Evolutionary conservation across 2,888 invertebrate genomes (phyloP).

Genomic region (Polydrusus pterygomalis): DNA sequence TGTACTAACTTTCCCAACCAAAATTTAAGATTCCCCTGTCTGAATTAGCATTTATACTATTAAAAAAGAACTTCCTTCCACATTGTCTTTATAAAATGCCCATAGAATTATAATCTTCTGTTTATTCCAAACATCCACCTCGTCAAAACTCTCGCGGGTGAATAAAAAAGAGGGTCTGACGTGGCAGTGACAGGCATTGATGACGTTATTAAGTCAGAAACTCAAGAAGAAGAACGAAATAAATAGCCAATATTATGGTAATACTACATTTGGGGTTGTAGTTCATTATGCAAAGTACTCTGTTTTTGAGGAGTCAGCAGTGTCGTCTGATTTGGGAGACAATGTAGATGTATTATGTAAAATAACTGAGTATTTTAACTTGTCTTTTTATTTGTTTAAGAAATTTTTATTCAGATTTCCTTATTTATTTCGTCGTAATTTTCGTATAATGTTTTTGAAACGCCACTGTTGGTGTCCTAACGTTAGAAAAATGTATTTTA

Average conservation of each 20-base stretch:
- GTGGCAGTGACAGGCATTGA: slow-evolving; percentile 52
- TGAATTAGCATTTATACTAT: neutral
- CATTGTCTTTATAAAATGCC: slow-evolving; percentile 1
- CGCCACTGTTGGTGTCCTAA: too few relatives aligned
- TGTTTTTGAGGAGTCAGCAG: slow-evolving; percentile 45
- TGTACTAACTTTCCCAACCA: too few relatives aligned
- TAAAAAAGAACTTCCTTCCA: neutral
- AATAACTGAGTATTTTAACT: slow-evolving; percentile 21
- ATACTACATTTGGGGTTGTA: slow-evolving; percentile 50
- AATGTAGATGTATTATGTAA: slow-evolving; percentile 41
- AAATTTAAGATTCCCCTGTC: too few relatives aligned
- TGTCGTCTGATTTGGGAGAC: slow-evolving; percentile 29
- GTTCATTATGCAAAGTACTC: slow-evolving; percentile 54
- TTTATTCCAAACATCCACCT: slow-evolving; percentile 30
- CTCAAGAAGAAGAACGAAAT: slow-evolving; percentile 44
- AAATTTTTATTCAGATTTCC: slow-evolving; percentile 4
- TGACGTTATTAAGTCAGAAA: slow-evolving; percentile 52
- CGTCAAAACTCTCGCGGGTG: slow-evolving; percentile 27
- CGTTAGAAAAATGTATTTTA: too few relatives aligned
- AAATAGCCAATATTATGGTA: slow-evolving; percentile 56
- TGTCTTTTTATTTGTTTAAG: slow-evolving; percentile 9
- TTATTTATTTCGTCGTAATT: neutral
- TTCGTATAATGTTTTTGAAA: too few relatives aligned
- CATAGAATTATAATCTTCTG: slow-evolving; percentile 22
- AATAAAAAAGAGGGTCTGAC: slow-evolving; percentile 43